Percentiles rank a stretch among this genome's conserved stretches.
These are phyloP conservation scores for Augochlorella aurata DNA, from an alignment of 2,888 invertebrate genomes.

Conservation along the genomic window DNA sequence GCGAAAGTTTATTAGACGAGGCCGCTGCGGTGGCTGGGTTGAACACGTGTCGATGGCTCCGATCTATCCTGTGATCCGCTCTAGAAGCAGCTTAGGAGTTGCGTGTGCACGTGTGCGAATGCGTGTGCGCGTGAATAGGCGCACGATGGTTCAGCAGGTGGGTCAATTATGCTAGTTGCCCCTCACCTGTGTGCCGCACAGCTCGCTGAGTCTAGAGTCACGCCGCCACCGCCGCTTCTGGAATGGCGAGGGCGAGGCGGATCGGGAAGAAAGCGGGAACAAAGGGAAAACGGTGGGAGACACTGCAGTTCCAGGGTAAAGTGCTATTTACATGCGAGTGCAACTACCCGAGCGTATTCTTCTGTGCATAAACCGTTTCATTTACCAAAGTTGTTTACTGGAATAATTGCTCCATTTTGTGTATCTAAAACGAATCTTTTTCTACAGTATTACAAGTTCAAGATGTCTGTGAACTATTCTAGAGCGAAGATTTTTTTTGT, in stretches of 20 bases:
- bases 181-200: conserved; percentile 3
- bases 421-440: no score
- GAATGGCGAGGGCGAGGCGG: background rate
- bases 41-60: conserved; percentile 4
- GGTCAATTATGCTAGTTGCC: conserved; percentile 13
- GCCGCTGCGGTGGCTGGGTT: background rate
- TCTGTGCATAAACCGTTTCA: background rate
- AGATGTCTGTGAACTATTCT: no score
- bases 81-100: conserved; percentile 2
- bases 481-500: no score
- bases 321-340: background rate
- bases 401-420: background rate
- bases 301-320: background rate
- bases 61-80: background rate
- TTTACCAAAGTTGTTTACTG: background rate
- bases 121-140: background rate
- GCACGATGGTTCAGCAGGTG: conserved; percentile 1
- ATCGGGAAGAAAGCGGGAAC: background rate
- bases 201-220: background rate
- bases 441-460: no score
- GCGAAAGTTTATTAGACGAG: conserved; percentile 1
- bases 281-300: background rate
- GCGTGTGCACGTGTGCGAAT: background rate
- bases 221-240: background rate
- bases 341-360: background rate